A percentile compares a stretch with the other conserved stretches of the same genome.
Conservation (phyloP, 2,888 invertebrate species). For the Anaspis maculata region DNA sequence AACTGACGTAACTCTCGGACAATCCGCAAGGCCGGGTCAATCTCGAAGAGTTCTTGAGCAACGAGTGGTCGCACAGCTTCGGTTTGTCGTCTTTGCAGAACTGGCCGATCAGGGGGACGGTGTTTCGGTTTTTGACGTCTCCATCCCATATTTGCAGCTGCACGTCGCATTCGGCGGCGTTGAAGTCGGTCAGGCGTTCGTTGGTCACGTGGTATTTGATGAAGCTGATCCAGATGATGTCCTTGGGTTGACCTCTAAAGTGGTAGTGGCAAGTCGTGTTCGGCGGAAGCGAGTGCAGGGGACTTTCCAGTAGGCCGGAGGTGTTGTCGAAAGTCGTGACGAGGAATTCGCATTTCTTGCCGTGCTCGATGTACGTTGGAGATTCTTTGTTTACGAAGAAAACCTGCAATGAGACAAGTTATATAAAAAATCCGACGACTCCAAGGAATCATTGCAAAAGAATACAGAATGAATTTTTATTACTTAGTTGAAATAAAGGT, state of each 20-base stretch:
- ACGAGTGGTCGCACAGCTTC: constrained; percentile 63
- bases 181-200: constrained; percentile 50
- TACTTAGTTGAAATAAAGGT: too few relatives aligned
- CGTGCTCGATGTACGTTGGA: constrained; percentile 63
- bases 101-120: constrained; percentile 58
- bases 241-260: constrained; percentile 60
- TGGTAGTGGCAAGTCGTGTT: constrained; percentile 77
- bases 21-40: constrained; percentile 63
- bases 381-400: constrained; percentile 68
- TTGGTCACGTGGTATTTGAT: constrained; percentile 69
- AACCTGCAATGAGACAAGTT: constrained; percentile 45
- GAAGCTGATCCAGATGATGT: constrained; percentile 77
- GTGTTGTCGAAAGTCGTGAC: constrained; percentile 66
- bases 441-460: constrained; percentile 3
- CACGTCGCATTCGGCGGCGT: constrained; percentile 64
- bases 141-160: constrained; percentile 67
- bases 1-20: constrained; percentile 70
- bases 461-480: too few relatives aligned
- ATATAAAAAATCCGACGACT: constrained; percentile 2
- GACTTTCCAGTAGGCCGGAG: constrained; percentile 66
- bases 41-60: constrained; percentile 62
- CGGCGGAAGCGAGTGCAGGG: constrained; percentile 68
- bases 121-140: constrained; percentile 37
- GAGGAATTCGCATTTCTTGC: constrained; percentile 68
- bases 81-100: constrained; percentile 73